phyloP scores from a whole-genome alignment of 2,797 vertebrate genomes.

The Acridotheres tristis region DNA sequence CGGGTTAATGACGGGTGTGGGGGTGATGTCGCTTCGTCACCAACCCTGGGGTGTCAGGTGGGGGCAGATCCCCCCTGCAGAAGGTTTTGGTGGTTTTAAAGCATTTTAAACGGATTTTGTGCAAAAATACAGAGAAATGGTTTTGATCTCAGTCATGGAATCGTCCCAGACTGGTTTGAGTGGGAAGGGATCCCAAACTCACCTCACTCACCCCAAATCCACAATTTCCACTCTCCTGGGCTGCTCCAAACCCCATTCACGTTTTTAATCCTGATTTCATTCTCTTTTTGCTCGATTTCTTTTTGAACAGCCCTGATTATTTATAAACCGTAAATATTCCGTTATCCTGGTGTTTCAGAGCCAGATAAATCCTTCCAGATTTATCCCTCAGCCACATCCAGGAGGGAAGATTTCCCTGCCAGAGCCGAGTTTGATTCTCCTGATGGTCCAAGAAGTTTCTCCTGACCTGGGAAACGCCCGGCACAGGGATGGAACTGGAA shows the following conservation, averaged over 20 bases:
- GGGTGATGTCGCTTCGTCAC: fast-evolving
- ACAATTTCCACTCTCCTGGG: neutral
- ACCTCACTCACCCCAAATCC: neutral
- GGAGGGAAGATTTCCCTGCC: neutral
- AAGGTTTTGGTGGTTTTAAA: neutral
- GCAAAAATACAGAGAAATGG: neutral
- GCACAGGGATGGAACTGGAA: fast-evolving
- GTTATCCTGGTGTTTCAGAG: fast-evolving
- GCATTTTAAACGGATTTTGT: neutral
- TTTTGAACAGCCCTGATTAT: neutral
- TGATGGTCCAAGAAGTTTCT: fast-evolving
- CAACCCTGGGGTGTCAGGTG: neutral
- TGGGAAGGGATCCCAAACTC: neutral
- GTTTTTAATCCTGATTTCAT: neutral
- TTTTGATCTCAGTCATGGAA: neutral
- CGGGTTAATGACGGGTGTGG: fast-evolving
- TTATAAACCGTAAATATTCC: fast-evolving
- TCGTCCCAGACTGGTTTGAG: neutral
- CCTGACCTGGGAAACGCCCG: neutral
- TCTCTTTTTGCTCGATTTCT: neutral
- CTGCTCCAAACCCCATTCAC: neutral
- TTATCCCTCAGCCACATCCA: fast-evolving
- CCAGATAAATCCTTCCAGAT: neutral
- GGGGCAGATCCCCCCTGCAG: too few relatives aligned
- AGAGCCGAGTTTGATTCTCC: neutral